Evolutionary conservation across 2,797 vertebrate genomes (phyloP), one percentile per base, ranked within the genome.

Genomic region (Netta rufina): DNA sequence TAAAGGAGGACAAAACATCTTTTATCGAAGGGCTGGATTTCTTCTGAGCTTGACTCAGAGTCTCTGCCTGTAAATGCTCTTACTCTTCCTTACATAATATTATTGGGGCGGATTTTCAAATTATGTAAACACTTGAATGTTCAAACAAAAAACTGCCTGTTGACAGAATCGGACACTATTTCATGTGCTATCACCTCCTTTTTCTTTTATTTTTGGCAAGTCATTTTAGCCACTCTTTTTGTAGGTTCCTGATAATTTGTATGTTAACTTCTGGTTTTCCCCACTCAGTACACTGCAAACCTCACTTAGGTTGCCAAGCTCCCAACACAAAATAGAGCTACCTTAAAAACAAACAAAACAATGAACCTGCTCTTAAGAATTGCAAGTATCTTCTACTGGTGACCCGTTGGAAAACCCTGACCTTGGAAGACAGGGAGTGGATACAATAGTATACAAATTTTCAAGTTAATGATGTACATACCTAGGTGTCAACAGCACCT

Each of bases 191-290:
- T 70, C 24, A 39, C 39, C 28, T 28, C 0, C 0, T 62, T 62
- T 90, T 78, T 85, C 33, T 67, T 13, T 54, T 78, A 74, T 27
- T 2, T 5, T n/a, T 93, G 54, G 28, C 33, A 91, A 64, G 8
- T 62, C 57, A 47, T 88, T 83, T 72, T 70, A 22, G 62, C 22
- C 13, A 51, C 0, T 62, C 9, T 65, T 86, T 92, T 90, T 28
- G 66, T 19, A 16, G 15, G 4, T 89, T 11, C 53, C 64, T 82
- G 58, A 41, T 62, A 60, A 61, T 74, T 85, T 69, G 33, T 77
- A 11, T 39, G 79, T 83, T 80, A 77, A 12, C 57, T 83, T 93
- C 39, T 49, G n/a, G 28, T 76, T 85, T 92, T 93, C 21, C 17
- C 2, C 8, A 24, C 33, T 67, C 39, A 14, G 14, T 61, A n/a